Conservation (phyloP, 2,113 vertebrate species). For the Cyanoliseus patagonus region DNA sequence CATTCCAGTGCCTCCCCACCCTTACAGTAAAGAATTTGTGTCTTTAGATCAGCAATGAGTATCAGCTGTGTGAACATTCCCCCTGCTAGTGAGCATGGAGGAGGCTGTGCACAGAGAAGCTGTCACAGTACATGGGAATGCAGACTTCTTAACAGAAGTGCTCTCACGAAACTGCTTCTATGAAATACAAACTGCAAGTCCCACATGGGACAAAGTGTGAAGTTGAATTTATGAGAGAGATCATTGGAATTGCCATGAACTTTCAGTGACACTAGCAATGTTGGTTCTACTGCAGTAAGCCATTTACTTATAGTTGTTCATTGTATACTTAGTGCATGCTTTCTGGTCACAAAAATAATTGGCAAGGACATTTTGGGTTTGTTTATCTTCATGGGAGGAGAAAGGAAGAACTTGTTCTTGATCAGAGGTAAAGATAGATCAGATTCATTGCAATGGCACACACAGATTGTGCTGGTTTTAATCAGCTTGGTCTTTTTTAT, state of each 20-base stretch:
- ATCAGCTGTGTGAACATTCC: neutral
- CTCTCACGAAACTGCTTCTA: slow-evolving; percentile 58
- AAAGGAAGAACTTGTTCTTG: slow-evolving; percentile 28
- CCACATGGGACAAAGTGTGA: slow-evolving; percentile 48
- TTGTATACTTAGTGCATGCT: neutral
- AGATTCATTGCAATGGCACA: neutral
- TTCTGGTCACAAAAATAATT: slow-evolving; percentile 55
- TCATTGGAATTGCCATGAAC: slow-evolving; percentile 52
- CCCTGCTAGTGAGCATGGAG: neutral
- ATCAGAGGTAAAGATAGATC: slow-evolving; percentile 15
- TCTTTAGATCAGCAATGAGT: neutral
- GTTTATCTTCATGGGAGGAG: slow-evolving; percentile 40
- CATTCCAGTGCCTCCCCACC: too few species aligned
- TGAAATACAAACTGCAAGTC: slow-evolving; percentile 33
- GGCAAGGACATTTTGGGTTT: slow-evolving; percentile 1
- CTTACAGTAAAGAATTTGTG: too few species aligned
- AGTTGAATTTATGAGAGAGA: slow-evolving; percentile 61
- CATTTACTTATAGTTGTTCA: slow-evolving; percentile 28
- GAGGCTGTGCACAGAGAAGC: neutral
- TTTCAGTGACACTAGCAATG: slow-evolving; percentile 47
- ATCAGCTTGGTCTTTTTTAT: slow-evolving; percentile 26
- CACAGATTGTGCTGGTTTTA: slow-evolving; percentile 19
- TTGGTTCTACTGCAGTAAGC: slow-evolving; percentile 29
- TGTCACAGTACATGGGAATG: neutral
- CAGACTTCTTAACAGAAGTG: slow-evolving; percentile 50